Percentiles rank a stretch among this genome's conserved stretches.
Evolutionary conservation across 2,797 vertebrate species (phyloP).

Genomic region (Rhabdomys pumilio): DNA sequence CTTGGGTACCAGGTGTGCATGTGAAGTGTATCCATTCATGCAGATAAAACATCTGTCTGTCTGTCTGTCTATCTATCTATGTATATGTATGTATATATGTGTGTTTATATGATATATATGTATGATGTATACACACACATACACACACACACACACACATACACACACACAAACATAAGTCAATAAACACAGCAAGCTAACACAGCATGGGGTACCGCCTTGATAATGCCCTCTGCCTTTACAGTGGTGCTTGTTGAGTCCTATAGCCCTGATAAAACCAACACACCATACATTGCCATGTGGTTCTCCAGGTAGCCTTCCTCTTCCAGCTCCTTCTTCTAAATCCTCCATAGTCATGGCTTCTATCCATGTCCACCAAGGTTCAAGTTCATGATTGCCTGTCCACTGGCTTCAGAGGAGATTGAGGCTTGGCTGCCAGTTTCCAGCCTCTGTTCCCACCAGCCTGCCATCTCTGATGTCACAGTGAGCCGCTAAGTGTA

Average conservation of each 20-base stretch:
- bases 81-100: too few species aligned
- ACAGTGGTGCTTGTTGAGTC: too few species aligned
- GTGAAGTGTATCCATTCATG: not conserved
- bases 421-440: not conserved
- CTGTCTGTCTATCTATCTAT: too few species aligned
- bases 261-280: not conserved
- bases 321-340: not conserved
- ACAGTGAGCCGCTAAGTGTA: not conserved
- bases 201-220: fast-evolving
- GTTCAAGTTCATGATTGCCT: not conserved
- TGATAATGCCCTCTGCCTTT: not conserved
- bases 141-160: too few species aligned
- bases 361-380: not conserved
- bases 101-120: fast-evolving
- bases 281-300: not conserved
- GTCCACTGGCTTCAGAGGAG: not conserved
- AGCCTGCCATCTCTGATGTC: not conserved
- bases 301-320: not conserved
- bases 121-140: too few species aligned
- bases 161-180: not conserved
- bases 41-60: not conserved
- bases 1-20: not conserved
- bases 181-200: fast-evolving
- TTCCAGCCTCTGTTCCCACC: not conserved
- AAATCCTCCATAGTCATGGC: fast-evolving